Conservation (phyloP, 2,888 invertebrate genomes). For the Parnassius glacialis region DNA sequence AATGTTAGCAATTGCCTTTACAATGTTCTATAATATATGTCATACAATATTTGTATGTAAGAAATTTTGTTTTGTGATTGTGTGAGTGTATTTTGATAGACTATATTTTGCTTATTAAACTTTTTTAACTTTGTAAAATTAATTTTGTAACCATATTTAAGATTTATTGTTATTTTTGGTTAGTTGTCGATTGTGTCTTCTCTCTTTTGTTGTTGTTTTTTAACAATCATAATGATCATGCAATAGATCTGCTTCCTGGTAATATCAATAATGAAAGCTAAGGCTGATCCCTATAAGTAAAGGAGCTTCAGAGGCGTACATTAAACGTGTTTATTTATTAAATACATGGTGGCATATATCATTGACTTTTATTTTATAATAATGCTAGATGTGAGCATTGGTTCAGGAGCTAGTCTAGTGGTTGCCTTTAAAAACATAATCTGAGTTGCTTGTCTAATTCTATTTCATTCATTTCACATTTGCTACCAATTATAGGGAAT, state of each 20-base stretch:
- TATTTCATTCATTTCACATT: too few relatives aligned
- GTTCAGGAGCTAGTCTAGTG: too few relatives aligned
- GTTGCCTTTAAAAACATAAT: too few relatives aligned
- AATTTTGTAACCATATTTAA: neutral
- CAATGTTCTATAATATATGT: neutral
- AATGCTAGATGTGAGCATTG: neutral
- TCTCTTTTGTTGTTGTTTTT: slow-evolving; percentile 12
- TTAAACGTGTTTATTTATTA: slow-evolving; percentile 72
- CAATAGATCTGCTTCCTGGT: slow-evolving; percentile 38
- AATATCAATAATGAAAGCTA: slow-evolving; percentile 40
- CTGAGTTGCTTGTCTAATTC: too few relatives aligned
- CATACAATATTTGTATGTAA: too few relatives aligned
- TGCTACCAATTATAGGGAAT: too few relatives aligned
- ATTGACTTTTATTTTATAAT: slow-evolving; percentile 15
- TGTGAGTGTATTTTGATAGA: too few relatives aligned
- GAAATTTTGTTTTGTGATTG: too few relatives aligned
- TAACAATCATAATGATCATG: slow-evolving; percentile 20
- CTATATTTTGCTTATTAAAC: too few relatives aligned
- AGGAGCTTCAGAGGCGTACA: slow-evolving; percentile 62
- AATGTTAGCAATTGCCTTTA: slow-evolving; percentile 16
- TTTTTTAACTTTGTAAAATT: neutral
- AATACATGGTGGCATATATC: slow-evolving; percentile 51
- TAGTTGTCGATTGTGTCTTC: neutral
- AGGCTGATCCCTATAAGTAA: slow-evolving; percentile 50
- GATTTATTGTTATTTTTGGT: neutral